Base-by-base conservation (phyloP, 2,113 vertebrate species). In the Phycodurus eques region DNA sequence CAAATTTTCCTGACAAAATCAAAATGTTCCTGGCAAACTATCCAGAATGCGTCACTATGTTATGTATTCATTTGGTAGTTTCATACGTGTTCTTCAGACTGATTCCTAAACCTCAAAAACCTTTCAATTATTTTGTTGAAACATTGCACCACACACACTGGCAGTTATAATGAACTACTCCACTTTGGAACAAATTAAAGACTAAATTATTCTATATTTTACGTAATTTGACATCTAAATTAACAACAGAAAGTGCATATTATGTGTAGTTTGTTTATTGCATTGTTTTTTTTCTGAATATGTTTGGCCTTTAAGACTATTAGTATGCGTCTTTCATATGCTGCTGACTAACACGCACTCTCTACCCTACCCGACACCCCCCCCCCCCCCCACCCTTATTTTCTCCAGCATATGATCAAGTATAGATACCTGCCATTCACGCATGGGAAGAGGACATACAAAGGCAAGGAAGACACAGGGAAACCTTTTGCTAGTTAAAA, bases 341-440 rank as follows among this genome's bases (percentile, higher is more conserved):
- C n/a, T 54, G 33, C 12, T 70, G 17, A 5, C 61, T 80, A 71
- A 76, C 35, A 39, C 35, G 0, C 4, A 39, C 35, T 39, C 35
- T 39, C 35, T 27, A 39, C 6, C 6, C 35, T 2, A 1, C 27
- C 62, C n/a, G 62, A 33, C 6, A 14, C 19, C 27, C 57, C 70
- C 53, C 51, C 12, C 51, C 63, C 49, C 72, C 79, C 73, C 76
- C 49, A 79, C 63, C 68, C 57, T 75, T 68, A 39, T 53, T 60
- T 53, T 81, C 85, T 91, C 59, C 87, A 99, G 98, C 98, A 99
- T 92, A 99, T 99, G 98, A 89, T 99, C 89, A 99, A 99, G 92
- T 99, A 99, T 93, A 96, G 97, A 92, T 99, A 99, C 94, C 95
- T 99, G 81, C 98, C 98, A 35, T 98, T 99, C 94, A 99, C 98